Evolutionary conservation across 2,888 invertebrate species (phyloP).

Genomic region (Phengaris arion): DNA sequence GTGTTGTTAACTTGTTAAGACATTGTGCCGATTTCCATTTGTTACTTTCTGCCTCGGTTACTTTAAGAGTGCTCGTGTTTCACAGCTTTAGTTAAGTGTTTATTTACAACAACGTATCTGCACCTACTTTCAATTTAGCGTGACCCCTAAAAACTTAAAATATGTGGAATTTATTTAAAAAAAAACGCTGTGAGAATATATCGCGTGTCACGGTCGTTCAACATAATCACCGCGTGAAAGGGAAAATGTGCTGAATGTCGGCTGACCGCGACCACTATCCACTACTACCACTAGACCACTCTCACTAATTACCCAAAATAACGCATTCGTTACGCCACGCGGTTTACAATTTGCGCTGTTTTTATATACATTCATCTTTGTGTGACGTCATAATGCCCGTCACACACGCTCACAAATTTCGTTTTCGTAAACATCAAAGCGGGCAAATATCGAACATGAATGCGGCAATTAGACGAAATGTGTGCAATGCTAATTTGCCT

Average conservation of each 20-base stretch:
- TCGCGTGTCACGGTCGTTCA: constrained; percentile 20
- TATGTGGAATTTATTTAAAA: too few relatives aligned
- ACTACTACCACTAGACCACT: constrained; percentile 7
- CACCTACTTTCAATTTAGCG: neutral
- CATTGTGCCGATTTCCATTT: too few relatives aligned
- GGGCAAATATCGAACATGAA: too few relatives aligned
- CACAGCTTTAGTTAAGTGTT: too few relatives aligned
- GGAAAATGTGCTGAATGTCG: constrained; percentile 21
- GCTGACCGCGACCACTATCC: constrained; percentile 14
- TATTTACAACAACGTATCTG: neutral
- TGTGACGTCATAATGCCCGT: neutral
- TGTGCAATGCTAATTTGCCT: too few relatives aligned
- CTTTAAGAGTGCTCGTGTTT: too few relatives aligned
- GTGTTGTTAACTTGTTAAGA: too few relatives aligned
- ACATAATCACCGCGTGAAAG: constrained; percentile 12
- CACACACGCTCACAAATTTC: neutral
- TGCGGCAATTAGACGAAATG: too few relatives aligned
- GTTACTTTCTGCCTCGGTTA: too few relatives aligned
- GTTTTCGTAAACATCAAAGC: too few relatives aligned
- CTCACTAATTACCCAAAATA: constrained; percentile 5
- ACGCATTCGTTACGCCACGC: neutral
- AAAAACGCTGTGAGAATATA: neutral
- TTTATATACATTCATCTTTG: neutral
- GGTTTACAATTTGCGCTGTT: neutral
- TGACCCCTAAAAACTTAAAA: neutral